Base-by-base conservation (phyloP, 2,888 invertebrate species). In the Eupithecia insigniata region DNA sequence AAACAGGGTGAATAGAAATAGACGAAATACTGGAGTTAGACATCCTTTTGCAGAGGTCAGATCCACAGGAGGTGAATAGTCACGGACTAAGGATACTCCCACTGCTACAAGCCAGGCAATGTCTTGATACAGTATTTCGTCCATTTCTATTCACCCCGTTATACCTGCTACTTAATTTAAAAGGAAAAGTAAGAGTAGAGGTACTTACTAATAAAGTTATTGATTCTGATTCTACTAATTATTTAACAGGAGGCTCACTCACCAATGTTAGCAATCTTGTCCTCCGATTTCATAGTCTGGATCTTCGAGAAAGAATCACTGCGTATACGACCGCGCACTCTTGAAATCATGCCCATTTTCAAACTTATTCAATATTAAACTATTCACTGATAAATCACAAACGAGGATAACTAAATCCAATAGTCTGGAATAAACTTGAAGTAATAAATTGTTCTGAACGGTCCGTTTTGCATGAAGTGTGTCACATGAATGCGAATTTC, bases 261-360 rank as follows among this genome's bases (percentile, higher is more conserved):
- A 96, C 96, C 96, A 79, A 96, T 96, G 87, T 96, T 96, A 8
- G 96, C 96, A 72, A 96, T 96, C 92, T 96, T 96, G 82, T 96
- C 96, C 80, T 96, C 95, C 43, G 96, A 95, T 79, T 95, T 93
- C 75, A 95, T 92, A 26, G 95, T 93, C 78, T 95, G 95, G 84
- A 96, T 88, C 87, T 96, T 96, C 83, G 95, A 95, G 87, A 96
- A 92, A 55, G 96, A 95, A 84, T 95, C 95, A 85, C 95, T 94
- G 81, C 96, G 95, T 66, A 96, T 93, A 72, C 96, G 93, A n/a
- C 96, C 95, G 65, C 96, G 93, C 81, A 96, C 96, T 83, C 96
- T 93, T 43, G 96, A 96, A 83, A 96, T 96, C 96, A 96, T 96
- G 69, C 96, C 96, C 96, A 96, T 96, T 78, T 81, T 86, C 4